Conservation (phyloP, 2,888 invertebrate genomes). For the Drosophila greeni region DNA sequence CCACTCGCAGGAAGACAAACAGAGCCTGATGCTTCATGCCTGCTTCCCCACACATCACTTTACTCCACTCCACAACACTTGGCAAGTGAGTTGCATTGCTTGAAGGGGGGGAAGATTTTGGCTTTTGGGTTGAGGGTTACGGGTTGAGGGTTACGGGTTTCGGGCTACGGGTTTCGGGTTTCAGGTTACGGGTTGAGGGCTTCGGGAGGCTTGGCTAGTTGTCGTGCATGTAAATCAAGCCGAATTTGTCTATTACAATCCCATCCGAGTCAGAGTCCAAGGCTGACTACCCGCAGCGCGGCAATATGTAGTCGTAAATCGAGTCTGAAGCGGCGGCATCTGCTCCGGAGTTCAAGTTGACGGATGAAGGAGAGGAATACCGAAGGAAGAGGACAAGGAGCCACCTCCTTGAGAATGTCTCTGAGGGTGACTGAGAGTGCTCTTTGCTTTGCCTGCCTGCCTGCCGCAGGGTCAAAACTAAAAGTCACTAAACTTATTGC, state of each 20-base stretch:
- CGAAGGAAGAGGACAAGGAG: too few relatives aligned
- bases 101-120: too few relatives aligned
- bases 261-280: slow-evolving; percentile 27
- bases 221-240: slow-evolving; percentile 37
- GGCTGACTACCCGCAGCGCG: slow-evolving; percentile 15
- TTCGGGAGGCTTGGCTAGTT: slow-evolving; percentile 15
- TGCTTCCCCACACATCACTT: slow-evolving; percentile 16
- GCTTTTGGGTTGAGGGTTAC: neutral
- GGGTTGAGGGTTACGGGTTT: too few relatives aligned
- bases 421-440: slow-evolving; percentile 10
- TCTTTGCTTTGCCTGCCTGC: neutral
- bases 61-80: slow-evolving; percentile 13
- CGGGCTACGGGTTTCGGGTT: neutral
- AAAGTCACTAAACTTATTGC: slow-evolving; percentile 13
- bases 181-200: too few relatives aligned
- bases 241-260: slow-evolving; percentile 36
- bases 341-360: slow-evolving; percentile 13
- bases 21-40: neutral
- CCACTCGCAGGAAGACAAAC: slow-evolving; percentile 29
- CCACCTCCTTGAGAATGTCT: slow-evolving; percentile 2
- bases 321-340: slow-evolving; percentile 15
- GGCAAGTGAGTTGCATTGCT: slow-evolving; percentile 31
- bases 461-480: slow-evolving; percentile 10
- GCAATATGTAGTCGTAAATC: slow-evolving; percentile 23
- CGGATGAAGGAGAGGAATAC: neutral